A percentile compares a stretch with the other conserved stretches of the same genome.
phyloP scores from a whole-genome alignment of 1,140 invertebrate species.

The Drosophila nigromelanica region DNA sequence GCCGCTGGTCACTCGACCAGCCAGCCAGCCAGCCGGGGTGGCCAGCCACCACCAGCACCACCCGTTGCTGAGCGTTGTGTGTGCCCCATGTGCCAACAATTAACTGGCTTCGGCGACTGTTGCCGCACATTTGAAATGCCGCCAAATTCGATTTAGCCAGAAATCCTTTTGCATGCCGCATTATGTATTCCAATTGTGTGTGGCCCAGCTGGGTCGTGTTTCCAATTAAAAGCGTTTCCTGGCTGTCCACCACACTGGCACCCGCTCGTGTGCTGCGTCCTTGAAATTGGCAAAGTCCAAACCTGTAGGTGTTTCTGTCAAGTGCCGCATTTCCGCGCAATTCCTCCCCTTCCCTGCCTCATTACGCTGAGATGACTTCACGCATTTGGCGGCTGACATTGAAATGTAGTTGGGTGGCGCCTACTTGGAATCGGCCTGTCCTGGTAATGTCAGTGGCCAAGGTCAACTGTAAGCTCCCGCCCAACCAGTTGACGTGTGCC shows the following conservation, averaged over 20 bases:
- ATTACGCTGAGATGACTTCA: slow-evolving; percentile 60
- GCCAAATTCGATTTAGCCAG: slow-evolving; percentile 28
- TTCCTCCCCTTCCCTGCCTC: background rate
- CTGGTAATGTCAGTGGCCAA: slow-evolving; percentile 71
- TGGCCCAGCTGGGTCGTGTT: slow-evolving; percentile 10
- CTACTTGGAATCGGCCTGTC: slow-evolving; percentile 41
- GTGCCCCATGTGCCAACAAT: slow-evolving; percentile 16
- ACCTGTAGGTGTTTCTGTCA: slow-evolving; percentile 24
- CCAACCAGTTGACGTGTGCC: slow-evolving; percentile 31
- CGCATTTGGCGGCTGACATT: slow-evolving; percentile 67
- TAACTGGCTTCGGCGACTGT: slow-evolving; percentile 36
- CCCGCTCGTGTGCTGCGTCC: slow-evolving; percentile 20
- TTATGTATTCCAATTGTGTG: slow-evolving; percentile 35
- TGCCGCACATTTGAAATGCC: slow-evolving; percentile 42
- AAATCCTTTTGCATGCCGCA: slow-evolving; percentile 38
- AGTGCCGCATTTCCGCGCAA: slow-evolving; percentile 44
- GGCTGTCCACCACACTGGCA: slow-evolving; percentile 16
- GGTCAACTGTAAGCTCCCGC: slow-evolving; percentile 49
- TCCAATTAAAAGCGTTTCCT: slow-evolving; percentile 51
- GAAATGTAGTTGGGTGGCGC: slow-evolving; percentile 45
- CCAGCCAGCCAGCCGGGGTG: background rate
- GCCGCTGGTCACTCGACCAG: slow-evolving; percentile 17
- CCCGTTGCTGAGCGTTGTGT: background rate
- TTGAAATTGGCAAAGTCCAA: slow-evolving; percentile 33
- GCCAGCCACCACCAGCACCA: background rate